These are phyloP conservation scores for Seladonia tumulorum DNA, from an alignment of 2,888 invertebrate species.

Conservation along the genomic window DNA sequence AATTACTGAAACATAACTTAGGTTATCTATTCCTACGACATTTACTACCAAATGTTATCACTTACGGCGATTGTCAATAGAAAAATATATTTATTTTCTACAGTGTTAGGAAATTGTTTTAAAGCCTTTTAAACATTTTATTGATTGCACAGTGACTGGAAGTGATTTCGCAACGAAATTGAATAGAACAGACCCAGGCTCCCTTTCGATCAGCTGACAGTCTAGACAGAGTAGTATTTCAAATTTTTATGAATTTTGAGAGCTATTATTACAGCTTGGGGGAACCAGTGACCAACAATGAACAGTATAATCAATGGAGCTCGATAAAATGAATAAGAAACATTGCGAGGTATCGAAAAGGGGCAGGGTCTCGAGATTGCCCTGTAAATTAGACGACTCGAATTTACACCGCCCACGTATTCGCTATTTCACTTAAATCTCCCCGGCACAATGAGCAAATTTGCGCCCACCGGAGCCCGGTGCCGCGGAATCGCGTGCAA, in stretches of 20 bases:
- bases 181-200: too few species aligned
- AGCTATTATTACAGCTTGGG: background rate
- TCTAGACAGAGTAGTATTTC: background rate
- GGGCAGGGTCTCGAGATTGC: background rate
- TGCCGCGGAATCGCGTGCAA: conserved; percentile 35
- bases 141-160: too few species aligned
- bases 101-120: background rate
- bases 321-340: background rate
- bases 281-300: background rate
- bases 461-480: conserved; percentile 7
- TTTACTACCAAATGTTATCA: background rate
- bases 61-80: background rate
- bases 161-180: too few species aligned
- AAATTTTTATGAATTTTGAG: background rate
- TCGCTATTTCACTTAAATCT: conserved; percentile 24
- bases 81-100: too few species aligned
- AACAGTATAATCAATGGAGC: background rate
- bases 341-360: background rate
- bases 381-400: background rate
- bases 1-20: background rate
- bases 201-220: too few species aligned
- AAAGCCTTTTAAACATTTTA: background rate
- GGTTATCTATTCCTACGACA: background rate
- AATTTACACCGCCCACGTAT: background rate
- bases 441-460: conserved; percentile 21